Conservation (phyloP, 92 coral and sea anemone genomes). For the Umimayanthus chanpuru region DNA sequence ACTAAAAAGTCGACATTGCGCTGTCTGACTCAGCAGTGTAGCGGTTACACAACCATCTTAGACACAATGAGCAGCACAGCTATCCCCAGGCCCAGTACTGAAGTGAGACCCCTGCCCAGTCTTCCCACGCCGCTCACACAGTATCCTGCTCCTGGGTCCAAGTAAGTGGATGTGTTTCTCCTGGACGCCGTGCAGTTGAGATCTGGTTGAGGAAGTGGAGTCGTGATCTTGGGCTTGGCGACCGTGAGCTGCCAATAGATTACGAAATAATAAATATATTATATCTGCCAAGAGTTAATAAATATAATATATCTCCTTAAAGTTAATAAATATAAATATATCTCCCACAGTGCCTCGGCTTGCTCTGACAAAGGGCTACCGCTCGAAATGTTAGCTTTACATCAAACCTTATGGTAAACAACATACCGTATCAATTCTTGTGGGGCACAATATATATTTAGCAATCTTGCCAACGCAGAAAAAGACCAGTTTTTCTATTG, state of each 20-base stretch:
- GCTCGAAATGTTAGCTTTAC: not conserved
- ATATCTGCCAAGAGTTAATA: too few relatives aligned
- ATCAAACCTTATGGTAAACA: too few relatives aligned
- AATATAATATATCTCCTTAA: too few relatives aligned
- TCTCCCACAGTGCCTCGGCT: not conserved
- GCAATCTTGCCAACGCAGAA: too few relatives aligned
- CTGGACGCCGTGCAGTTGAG: not conserved
- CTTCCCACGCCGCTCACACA: not conserved
- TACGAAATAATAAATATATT: not conserved
- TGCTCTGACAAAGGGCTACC: not conserved
- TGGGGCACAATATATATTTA: too few relatives aligned
- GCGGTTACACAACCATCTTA: not conserved
- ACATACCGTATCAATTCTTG: too few relatives aligned
- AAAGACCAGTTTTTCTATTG: too few relatives aligned
- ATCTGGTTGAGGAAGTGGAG: not conserved
- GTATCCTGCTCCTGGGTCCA: slow-evolving; percentile 15
- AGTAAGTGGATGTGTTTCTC: not conserved
- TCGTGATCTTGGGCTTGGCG: slow-evolving; percentile 1
- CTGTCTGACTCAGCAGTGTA: not conserved
- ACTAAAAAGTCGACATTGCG: not conserved
- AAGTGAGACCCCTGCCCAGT: not conserved
- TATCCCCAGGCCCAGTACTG: not conserved
- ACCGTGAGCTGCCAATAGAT: not conserved
- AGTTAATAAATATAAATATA: too few relatives aligned
- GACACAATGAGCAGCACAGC: not conserved